phyloP scores from a whole-genome alignment of 2,113 vertebrate genomes.

The Varanus salvator region DNA sequence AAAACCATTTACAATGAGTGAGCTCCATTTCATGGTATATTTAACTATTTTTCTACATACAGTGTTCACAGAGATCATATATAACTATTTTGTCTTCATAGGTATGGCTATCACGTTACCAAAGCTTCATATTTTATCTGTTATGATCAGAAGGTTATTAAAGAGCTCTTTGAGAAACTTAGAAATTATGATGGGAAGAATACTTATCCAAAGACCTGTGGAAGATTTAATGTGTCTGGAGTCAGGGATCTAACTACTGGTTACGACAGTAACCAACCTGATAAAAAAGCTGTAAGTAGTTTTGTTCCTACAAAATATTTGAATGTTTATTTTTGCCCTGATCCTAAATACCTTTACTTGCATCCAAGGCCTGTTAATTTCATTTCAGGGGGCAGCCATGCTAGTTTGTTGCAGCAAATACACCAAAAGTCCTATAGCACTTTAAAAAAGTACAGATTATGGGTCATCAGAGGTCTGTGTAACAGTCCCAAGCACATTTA shows the following conservation, averaged over 20 bases:
- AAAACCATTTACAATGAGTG: slow-evolving; percentile 91
- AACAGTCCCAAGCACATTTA: not conserved
- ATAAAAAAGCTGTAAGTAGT: slow-evolving; percentile 90
- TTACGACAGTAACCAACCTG: slow-evolving; percentile 88
- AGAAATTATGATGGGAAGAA: slow-evolving; percentile 85
- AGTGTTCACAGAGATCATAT: not conserved
- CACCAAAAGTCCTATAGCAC: not conserved
- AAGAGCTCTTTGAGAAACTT: slow-evolving; percentile 87
- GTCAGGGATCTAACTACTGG: slow-evolving; percentile 94
- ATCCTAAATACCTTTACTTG: not conserved
- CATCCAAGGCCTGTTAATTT: not conserved
- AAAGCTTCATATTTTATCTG: slow-evolving; percentile 98
- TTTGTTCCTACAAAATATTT: not conserved
- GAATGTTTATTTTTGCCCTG: slow-evolving; percentile 3
- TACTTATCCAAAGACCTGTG: slow-evolving; percentile 88
- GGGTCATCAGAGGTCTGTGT: not conserved
- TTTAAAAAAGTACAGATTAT: not conserved
- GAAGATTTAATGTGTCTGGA: slow-evolving; percentile 84
- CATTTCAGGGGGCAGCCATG: not conserved
- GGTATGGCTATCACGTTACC: slow-evolving; percentile 95
- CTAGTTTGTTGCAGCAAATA: not conserved
- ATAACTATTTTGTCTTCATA: slow-evolving; percentile 63
- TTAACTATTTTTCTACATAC: not conserved
- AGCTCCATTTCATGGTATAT: slow-evolving; percentile 61
- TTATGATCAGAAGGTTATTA: slow-evolving; percentile 87